These are phyloP conservation scores for Lampris incognitus DNA, from an alignment of 2,113 vertebrate genomes.

Conservation along the genomic window DNA sequence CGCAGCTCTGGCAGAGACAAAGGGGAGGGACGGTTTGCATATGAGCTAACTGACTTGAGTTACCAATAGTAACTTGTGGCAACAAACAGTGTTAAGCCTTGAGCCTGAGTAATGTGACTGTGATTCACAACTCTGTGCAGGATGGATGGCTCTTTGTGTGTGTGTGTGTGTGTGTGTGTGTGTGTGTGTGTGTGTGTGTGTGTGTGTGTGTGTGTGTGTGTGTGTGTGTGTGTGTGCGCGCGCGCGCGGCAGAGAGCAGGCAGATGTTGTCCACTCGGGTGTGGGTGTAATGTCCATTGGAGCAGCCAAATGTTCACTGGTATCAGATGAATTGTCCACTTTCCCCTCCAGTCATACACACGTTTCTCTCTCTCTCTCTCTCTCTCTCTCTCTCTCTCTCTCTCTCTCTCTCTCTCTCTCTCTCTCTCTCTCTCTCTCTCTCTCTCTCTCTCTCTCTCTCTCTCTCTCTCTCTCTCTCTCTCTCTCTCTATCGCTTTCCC, in stretches of 20 bases:
- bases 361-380: neutral
- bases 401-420: neutral
- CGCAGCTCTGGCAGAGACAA: constrained; percentile 33
- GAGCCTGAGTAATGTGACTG: constrained; percentile 61
- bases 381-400: constrained; percentile 7
- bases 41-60: constrained; percentile 57
- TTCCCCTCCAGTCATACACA: constrained; percentile 28
- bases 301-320: constrained; percentile 40
- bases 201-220: constrained; percentile 6
- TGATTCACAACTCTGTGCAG: constrained; percentile 45
- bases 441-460: constrained; percentile 2
- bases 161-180: constrained; percentile 15
- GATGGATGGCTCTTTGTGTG: constrained; percentile 21
- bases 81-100: constrained; percentile 69
- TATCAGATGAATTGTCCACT: constrained; percentile 31
- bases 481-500: neutral
- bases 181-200: constrained; percentile 16
- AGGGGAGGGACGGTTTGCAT: constrained; percentile 1
- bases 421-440: neutral
- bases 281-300: constrained; percentile 37
- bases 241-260: neutral
- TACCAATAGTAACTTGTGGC: constrained; percentile 64
- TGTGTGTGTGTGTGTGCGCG: constrained; percentile 1
- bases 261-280: constrained; percentile 46
- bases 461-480: neutral